Evolutionary conservation across 2,797 vertebrate species (phyloP), one percentile per base, ranked within the genome.

Genomic region (Rhynchotus rufescens): DNA sequence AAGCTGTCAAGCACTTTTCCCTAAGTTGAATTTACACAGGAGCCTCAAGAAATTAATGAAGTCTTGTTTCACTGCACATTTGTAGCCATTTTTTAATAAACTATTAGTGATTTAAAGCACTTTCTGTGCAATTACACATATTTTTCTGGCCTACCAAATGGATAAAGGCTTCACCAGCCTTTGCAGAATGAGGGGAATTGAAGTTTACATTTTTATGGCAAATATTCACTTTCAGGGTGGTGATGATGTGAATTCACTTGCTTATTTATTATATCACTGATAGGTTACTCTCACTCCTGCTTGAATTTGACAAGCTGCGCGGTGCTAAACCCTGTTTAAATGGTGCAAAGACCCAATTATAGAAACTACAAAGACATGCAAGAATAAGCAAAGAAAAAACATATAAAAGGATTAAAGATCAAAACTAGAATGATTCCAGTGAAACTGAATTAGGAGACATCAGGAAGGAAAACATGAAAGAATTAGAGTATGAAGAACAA

Each of bases 381-480:
- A 97, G 96, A 96, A 95, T 96, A 97, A 97, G 96, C 96, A 96
- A 96, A 96, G 96, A 96, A 94, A 96, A 96, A 95, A 96, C 93
- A 93, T 96, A 96, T 96, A 96, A 97, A 97, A 95, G 97, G 97
- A 98, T 98, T 97, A 98, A 96, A 97, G 97, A 97, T 98, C 95
- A 97, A 97, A 97, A 98, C 95, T 96, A 88, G 90, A 92, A 92
- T 47, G 86, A 95, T 96, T 97, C 92, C 78, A 96, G 91, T 84
- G 94, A 96, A 97, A 94, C 93, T 94, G 88, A 81, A 88, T 97
- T 95, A 96, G 94, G 94, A 94, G 82, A 92, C 88, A 96, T 92
- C 90, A 96, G 96, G 95, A 91, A 95, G 88, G 84, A 95, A 94
- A 82, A 95, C 92, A 94, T 93, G 95, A 96, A 97, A 97, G 96